Evolutionary conservation across 1,140 invertebrate species (phyloP).

Genomic region (Drusus annulatus): DNA sequence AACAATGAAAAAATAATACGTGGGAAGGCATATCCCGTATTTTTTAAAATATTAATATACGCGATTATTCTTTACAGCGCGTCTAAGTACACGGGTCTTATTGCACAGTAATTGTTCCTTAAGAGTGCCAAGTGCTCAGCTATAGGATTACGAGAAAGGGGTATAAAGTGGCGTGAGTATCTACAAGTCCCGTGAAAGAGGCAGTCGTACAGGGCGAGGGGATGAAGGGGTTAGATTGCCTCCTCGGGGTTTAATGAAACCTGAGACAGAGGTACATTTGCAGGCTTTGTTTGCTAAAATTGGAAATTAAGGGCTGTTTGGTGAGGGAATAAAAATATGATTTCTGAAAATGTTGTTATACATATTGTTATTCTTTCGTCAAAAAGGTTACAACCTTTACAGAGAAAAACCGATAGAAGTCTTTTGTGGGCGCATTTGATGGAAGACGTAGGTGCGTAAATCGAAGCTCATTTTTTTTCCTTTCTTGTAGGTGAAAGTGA

Average conservation of each 20-base stretch:
- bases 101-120: constrained; percentile 1
- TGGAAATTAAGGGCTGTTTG: background rate
- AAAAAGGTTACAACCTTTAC: too few species aligned
- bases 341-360: background rate
- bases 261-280: background rate
- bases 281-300: background rate
- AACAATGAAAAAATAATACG: too few species aligned
- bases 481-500: too few species aligned
- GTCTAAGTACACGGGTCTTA: background rate
- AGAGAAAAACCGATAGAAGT: too few species aligned
- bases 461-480: too few species aligned
- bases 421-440: too few species aligned
- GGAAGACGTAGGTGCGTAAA: too few species aligned
- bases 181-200: background rate
- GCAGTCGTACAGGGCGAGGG: background rate
- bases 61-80: too few species aligned
- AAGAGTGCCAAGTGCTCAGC: constrained; percentile 17
- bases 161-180: background rate
- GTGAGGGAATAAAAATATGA: background rate
- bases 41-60: too few species aligned
- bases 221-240: background rate
- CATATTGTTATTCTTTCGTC: too few species aligned
- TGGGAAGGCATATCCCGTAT: too few species aligned
- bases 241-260: background rate
- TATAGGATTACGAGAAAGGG: background rate